These are phyloP conservation scores for Synchiropus splendidus DNA, from an alignment of 2,113 vertebrate genomes.

Conservation along the genomic window DNA sequence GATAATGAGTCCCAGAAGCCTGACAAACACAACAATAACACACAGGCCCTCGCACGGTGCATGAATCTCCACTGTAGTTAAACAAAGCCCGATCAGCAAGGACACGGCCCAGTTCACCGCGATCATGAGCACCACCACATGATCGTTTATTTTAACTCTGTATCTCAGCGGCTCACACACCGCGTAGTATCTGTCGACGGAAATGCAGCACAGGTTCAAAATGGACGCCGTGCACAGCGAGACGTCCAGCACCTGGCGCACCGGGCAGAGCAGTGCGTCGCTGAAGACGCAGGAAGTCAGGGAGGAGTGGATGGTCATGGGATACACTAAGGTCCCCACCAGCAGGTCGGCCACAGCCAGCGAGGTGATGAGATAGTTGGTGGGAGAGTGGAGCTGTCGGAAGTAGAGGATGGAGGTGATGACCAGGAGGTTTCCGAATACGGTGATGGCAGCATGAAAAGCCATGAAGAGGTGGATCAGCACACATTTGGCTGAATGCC, in stretches of 20 bases:
- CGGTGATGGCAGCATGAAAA: too few relatives aligned
- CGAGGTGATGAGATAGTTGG: neutral
- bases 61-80: neutral
- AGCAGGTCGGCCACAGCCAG: slow-evolving; percentile 1
- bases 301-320: neutral
- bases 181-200: slow-evolving; percentile 1
- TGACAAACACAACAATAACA: too few relatives aligned
- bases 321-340: neutral
- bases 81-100: neutral
- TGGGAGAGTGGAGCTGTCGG: neutral
- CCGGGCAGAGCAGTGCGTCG: neutral
- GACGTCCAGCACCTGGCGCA: neutral
- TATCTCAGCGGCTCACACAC: slow-evolving; percentile 1
- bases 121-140: neutral
- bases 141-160: neutral
- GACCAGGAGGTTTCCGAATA: neutral
- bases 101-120: neutral
- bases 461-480: too few relatives aligned
- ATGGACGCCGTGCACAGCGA: neutral
- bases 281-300: neutral
- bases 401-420: neutral
- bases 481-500: too few relatives aligned
- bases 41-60: too few relatives aligned
- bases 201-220: neutral
- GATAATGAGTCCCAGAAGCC: neutral